Evolutionary conservation across 2,113 vertebrate species (phyloP), one percentile per base, ranked within the genome.

Genomic region (Sinocyclocheilus anshuiensis): DNA sequence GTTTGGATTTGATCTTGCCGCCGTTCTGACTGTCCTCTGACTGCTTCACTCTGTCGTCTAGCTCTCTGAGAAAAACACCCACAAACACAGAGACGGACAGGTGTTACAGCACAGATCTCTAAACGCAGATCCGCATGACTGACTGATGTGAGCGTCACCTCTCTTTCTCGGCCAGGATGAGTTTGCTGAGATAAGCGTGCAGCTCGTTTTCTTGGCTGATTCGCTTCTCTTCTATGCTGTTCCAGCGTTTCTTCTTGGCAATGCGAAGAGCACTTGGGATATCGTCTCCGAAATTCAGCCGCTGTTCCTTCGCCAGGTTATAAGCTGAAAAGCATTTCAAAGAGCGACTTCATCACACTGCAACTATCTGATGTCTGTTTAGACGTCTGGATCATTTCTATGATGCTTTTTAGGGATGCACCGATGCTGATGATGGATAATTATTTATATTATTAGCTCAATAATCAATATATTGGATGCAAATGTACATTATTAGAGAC

Each of bases 211-310:
- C 98, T 93, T 99, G 98, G 92, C 97, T 98, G 93, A 99, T 98
- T 83, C 98, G 94, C 26, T 97, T 97, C 91, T 99, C 98, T 91
- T 99, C 98, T 0, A 99, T 97, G 93, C 95, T 99, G 93, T 99
- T 99, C 98, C 98, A 99, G 81, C 98, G 97, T 18, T 99, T 98
- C 92, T 99, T 99, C 94, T 99, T 99, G 77, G 98, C 98, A 1
- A 99, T 96, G 86, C 98, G 97, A 89, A 99, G 92, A 0, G 97
- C 98, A 0, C 98, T 99, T 75, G 98, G 97, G 89, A 99, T 99
- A 89, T 99, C 98, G 0, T 99, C 98, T 85, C 98, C 98, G 0
- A 99, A 99, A 85, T 99, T 99, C 93, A 99, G 93, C 87, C 97
- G 94, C 91, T 99, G 98, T 84, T 99, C 98, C 93, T 99, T 99